Percentiles rank a stretch among this genome's conserved stretches.
These are phyloP conservation scores for Drosophila mettleri DNA, from an alignment of 2,888 invertebrate species.

Conservation along the genomic window DNA sequence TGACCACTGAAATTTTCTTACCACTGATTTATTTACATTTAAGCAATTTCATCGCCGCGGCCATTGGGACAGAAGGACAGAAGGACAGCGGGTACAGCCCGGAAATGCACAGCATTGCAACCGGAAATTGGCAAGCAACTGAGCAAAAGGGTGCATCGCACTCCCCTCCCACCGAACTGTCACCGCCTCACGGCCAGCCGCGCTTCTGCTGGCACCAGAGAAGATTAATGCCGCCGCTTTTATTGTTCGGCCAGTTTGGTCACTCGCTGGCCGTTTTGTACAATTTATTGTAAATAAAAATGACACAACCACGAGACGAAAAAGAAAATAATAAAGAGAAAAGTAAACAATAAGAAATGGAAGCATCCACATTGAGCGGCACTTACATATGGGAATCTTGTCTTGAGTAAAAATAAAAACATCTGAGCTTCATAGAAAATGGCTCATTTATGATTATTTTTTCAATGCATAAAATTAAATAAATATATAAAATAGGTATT, in stretches of 20 bases:
- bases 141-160: conserved; percentile 33
- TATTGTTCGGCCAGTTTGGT: conserved; percentile 73
- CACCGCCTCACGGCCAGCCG: background rate
- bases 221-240: conserved; percentile 75
- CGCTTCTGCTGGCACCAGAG: conserved; percentile 26
- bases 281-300: conserved; percentile 77
- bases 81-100: conserved; percentile 6
- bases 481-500: too few relatives aligned
- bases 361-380: background rate
- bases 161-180: too few relatives aligned
- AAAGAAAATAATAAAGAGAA: background rate
- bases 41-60: conserved; percentile 80
- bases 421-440: too few relatives aligned
- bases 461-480: too few relatives aligned
- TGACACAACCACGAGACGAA: conserved; percentile 40
- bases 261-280: conserved; percentile 69
- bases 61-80: conserved; percentile 17
- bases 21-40: conserved; percentile 82
- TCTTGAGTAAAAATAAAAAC: conserved; percentile 14
- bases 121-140: conserved; percentile 76
- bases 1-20: conserved; percentile 83
- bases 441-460: too few relatives aligned
- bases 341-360: conserved; percentile 2
- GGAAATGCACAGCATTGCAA: conserved; percentile 76
- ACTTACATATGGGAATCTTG: background rate